Evolutionary conservation across 2,888 invertebrate species (phyloP), one percentile per base, ranked within the genome.

Genomic region (Lasioglossum zephyrum): DNA sequence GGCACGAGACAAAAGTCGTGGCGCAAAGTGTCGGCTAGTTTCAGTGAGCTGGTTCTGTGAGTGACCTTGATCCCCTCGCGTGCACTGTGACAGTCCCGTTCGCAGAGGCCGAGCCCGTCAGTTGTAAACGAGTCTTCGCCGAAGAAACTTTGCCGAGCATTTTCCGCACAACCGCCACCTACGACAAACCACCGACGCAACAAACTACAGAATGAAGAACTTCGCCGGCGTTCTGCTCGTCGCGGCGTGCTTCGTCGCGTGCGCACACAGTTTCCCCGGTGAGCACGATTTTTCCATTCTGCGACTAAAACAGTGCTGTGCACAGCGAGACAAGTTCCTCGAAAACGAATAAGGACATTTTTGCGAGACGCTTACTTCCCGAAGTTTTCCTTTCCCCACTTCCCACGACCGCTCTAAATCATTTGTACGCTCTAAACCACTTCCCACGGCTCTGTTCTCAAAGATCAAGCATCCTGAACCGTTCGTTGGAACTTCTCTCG

Each of bases 241-340:
- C 80, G 91, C 91, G 81, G 90, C 92, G 86, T 91, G 90, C 79
- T 81, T 93, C 73, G 77, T 95, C 88, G 94, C 93, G 74, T 83
- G 88, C 82, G 90, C 92, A 79, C 91, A 92, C 84, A 89, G 91
- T 84, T 92, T 86, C 72, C 95, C 95, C 88, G 90, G 95, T 95
- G 91, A 94, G 94, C 92, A 79, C 31, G 4, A 41, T 44, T 41
- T 16, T 36, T 69, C 1, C n/a, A 72, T 16, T 8, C 26, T 11
- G 36, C 44, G 36, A 22, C 73, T 36, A 26, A n/a, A n/a, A 39
- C 22, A 36, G n/a, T n/a, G 49, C 18, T 31, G 36, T 26, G 63
- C 11, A 16, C 22, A 53, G 39, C 22, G 39, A 63, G 18, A 76
- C 26, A 53, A 57, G 49, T 85, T 31, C 41, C 47, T 11, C 4